A percentile compares a stretch with the other conserved stretches of the same genome.
Evolutionary conservation across 2,888 invertebrate genomes (phyloP).

Genomic region (Deroplatys truncata): DNA sequence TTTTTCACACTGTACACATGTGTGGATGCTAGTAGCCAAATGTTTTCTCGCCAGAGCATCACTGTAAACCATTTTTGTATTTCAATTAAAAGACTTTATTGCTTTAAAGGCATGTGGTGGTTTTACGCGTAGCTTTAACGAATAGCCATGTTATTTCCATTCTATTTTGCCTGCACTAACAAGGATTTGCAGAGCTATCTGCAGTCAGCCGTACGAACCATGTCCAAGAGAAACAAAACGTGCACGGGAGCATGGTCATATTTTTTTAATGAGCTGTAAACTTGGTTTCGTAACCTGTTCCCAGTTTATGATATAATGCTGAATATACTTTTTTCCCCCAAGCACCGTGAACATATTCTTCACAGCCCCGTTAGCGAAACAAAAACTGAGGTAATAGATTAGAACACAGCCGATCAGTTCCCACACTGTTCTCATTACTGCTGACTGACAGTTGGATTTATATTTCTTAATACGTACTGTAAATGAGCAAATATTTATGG

Average conservation of each 20-base stretch:
- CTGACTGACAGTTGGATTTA: neutral
- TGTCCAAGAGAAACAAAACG: neutral
- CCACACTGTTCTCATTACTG: neutral
- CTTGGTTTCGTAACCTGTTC: neutral
- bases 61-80: too few relatives aligned
- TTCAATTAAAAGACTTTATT: too few relatives aligned
- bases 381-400: neutral
- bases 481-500: neutral
- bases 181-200: too few relatives aligned
- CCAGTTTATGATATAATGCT: neutral
- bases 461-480: neutral
- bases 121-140: too few relatives aligned
- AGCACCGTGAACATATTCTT: neutral
- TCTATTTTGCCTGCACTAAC: too few relatives aligned
- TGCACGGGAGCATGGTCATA: neutral
- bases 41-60: too few relatives aligned
- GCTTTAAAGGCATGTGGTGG: too few relatives aligned
- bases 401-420: neutral
- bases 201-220: too few relatives aligned
- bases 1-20: too few relatives aligned
- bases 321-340: neutral
- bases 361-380: neutral
- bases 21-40: too few relatives aligned
- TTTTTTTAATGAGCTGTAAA: conserved; percentile 10
- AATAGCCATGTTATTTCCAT: too few relatives aligned